Base-by-base conservation (phyloP, 2,113 vertebrate species). In the Colinus virginianus region DNA sequence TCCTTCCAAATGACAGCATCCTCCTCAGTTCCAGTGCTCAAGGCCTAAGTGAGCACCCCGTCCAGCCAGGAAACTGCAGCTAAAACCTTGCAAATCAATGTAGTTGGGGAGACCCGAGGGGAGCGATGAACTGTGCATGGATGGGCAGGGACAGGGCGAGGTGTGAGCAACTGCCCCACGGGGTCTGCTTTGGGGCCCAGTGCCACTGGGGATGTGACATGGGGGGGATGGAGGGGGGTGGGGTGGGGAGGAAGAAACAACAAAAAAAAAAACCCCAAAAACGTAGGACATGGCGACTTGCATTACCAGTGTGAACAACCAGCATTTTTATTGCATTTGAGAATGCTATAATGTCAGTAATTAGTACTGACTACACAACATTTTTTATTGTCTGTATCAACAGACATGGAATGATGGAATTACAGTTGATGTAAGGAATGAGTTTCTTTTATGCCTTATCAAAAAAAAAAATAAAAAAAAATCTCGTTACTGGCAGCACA, bases 271-370 rank as follows among this genome's bases (percentile, higher is more conserved):
- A 46, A 51, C 23, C 22, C 7, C 7, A 96, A 93, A 95, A 97
- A 97, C 96, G 81, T 97, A 36, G 97, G 95, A 97, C 97, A 96
- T 93, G 94, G 98, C 95, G 95, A 98, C 97, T 94, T 78, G 93
- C 93, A 97, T 98, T 98, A 98, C 98, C 96, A 93, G 97, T 98
- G 96, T 98, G 98, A 99, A 98, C 98, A 99, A 99, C 98, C 98
- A 98, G 98, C 98, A 98, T 98, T 99, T 98, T 99, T 99, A 99
- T 99, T 99, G 99, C 99, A 98, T 99, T 99, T 98, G 98, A 98
- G 98, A 99, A 99, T 98, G 98, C 98, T 98, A 98, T 98, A 94
- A 98, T 97, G 98, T 99, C 99, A 98, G 98, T 98, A 97, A 97
- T 98, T 94, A 98, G 97, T 98, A 98, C 98, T 97, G 99, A 99